These are phyloP conservation scores for Phania funesta DNA, from an alignment of 2,888 invertebrate species.

Conservation along the genomic window DNA sequence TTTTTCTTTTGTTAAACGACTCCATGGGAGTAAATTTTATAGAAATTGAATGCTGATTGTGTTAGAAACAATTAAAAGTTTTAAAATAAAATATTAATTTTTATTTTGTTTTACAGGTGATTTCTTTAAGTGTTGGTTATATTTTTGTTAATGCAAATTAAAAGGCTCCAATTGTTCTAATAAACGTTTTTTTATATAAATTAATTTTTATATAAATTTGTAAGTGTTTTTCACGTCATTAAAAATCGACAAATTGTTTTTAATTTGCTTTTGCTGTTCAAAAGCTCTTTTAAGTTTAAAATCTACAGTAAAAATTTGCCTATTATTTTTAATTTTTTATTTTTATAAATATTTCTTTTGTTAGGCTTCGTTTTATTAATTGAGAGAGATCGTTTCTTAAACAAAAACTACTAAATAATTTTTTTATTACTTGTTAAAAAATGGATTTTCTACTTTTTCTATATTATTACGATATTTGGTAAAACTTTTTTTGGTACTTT, in stretches of 20 bases:
- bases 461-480: slow-evolving; percentile 23
- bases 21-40: slow-evolving; percentile 63
- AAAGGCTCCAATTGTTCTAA: slow-evolving; percentile 44
- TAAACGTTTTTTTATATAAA: slow-evolving; percentile 34
- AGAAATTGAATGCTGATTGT: neutral
- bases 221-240: too few species aligned
- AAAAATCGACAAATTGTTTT: too few species aligned
- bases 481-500: neutral
- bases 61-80: neutral
- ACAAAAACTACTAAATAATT: slow-evolving; percentile 36
- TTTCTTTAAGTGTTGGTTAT: neutral
- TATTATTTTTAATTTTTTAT: slow-evolving; percentile 12
- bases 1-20: slow-evolving; percentile 32
- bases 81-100: neutral
- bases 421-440: slow-evolving; percentile 37
- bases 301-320: slow-evolving; percentile 45
- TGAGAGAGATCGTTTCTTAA: slow-evolving; percentile 58
- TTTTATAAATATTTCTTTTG: slow-evolving; percentile 14
- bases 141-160: slow-evolving; percentile 14
- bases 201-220: too few species aligned
- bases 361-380: slow-evolving; percentile 29
- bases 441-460: neutral
- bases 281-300: slow-evolving; percentile 24
- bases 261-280: too few species aligned
- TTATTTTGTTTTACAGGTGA: neutral